Evolutionary conservation across 2,797 vertebrate species (phyloP).

Genomic region (Chaenodraco wilsoni): DNA sequence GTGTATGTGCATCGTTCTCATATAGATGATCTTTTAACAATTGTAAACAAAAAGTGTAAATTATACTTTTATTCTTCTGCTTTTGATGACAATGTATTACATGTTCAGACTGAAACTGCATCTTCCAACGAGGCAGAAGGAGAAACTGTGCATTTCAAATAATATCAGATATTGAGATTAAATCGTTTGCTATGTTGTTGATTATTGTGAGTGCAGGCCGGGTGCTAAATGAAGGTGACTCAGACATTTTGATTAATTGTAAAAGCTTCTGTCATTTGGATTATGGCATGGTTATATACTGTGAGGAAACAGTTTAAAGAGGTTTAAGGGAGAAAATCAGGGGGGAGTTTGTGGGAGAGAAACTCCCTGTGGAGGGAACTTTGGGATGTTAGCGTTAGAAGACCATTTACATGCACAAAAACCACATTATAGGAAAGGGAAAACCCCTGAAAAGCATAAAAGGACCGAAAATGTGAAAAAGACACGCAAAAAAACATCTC

Average conservation of each 20-base stretch:
- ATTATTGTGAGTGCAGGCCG: not conserved
- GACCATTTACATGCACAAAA: no score
- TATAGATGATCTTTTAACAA: not conserved
- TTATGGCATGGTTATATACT: not conserved
- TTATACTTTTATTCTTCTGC: not conserved
- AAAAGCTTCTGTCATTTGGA: slow-evolving; percentile 2
- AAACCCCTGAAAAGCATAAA: no score
- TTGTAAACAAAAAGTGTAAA: not conserved
- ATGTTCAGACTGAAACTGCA: no score
- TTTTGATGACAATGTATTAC: not conserved
- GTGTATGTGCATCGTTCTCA: not conserved
- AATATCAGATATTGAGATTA: not conserved
- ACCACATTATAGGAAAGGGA: no score
- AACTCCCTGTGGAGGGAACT: no score
- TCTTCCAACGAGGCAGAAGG: no score
- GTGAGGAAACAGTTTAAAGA: slow-evolving; percentile 4
- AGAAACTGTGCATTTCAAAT: not conserved
- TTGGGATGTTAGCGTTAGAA: no score
- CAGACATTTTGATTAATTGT: slow-evolving; percentile 10
- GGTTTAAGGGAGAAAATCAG: not conserved
- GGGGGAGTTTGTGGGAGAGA: no score
- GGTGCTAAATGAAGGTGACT: slow-evolving; percentile 1
- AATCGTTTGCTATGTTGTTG: not conserved
- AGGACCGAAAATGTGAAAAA: not conserved
- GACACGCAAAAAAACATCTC: not conserved